Evolutionary conservation across 2,797 vertebrate species (phyloP).

Genomic region (Spinibarbus caldwelli): DNA sequence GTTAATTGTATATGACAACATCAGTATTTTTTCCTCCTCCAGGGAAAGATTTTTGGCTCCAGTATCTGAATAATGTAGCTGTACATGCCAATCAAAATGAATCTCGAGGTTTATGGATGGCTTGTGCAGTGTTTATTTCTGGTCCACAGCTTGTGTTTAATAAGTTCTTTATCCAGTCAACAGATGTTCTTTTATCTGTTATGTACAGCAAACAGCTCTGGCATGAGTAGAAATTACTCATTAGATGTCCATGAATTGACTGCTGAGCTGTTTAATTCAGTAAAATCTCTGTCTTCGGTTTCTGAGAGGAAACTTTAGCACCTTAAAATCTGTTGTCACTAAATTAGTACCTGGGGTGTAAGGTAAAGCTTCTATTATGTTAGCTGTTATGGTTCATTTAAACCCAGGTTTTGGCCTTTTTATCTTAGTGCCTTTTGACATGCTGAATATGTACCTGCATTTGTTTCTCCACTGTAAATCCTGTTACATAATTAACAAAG

Average conservation of each 20-base stretch:
- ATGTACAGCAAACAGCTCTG: constrained; percentile 74
- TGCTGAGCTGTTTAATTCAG: constrained; percentile 76
- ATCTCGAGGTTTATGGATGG: constrained; percentile 75
- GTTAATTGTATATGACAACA: constrained; percentile 54
- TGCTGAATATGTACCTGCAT: not conserved
- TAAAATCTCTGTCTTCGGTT: constrained; percentile 71
- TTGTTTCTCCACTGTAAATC: constrained; percentile 1
- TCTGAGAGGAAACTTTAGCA: constrained; percentile 15
- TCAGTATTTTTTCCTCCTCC: constrained; percentile 75
- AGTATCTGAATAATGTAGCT: constrained; percentile 64
- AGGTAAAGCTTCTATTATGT: not conserved
- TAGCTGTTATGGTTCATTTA: constrained; percentile 1
- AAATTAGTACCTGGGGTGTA: constrained; percentile 17
- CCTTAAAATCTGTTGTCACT: not conserved
- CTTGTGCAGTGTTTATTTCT: constrained; percentile 73
- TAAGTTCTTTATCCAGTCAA: constrained; percentile 74
- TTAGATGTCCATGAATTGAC: constrained; percentile 77
- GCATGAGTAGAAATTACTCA: constrained; percentile 74
- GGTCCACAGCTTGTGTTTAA: constrained; percentile 73
- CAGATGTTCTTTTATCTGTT: constrained; percentile 79
- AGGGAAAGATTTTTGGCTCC: constrained; percentile 41
- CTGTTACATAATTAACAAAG: not conserved
- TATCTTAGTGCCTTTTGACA: not conserved
- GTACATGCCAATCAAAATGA: constrained; percentile 77
- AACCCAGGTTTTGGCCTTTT: not conserved